phyloP scores from a whole-genome alignment of 1,140 invertebrate genomes.

The Caenorhabditis inopinata region DNA sequence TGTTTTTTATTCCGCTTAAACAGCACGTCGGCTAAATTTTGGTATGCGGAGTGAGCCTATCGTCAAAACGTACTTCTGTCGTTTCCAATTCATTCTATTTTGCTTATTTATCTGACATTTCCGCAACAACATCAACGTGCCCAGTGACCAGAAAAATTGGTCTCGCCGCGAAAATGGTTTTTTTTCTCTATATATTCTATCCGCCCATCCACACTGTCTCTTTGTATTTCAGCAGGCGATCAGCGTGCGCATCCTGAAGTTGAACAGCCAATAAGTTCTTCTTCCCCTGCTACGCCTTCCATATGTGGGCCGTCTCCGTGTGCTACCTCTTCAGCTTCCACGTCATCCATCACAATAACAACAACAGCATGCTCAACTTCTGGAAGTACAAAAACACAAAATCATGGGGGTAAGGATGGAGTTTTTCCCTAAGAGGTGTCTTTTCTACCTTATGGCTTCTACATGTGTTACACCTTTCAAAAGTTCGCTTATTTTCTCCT shows the following conservation, averaged over 20 bases:
- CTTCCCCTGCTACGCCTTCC: slow-evolving; percentile 2
- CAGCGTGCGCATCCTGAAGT: slow-evolving; percentile 63
- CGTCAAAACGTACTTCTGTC: not conserved
- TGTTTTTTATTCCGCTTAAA: too few relatives aligned
- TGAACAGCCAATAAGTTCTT: slow-evolving; percentile 39
- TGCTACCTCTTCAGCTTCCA: not conserved
- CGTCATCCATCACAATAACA: slow-evolving; percentile 8
- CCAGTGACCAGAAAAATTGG: not conserved
- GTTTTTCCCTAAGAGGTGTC: too few relatives aligned
- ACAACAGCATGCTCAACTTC: not conserved
- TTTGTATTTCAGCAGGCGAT: slow-evolving; percentile 57
- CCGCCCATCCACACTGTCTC: not conserved
- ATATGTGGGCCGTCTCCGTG: not conserved
- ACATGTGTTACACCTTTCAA: not conserved
- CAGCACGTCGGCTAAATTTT: too few relatives aligned
- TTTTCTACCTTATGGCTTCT: not conserved
- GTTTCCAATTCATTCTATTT: too few relatives aligned
- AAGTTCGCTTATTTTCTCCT: not conserved
- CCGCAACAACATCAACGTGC: too few relatives aligned
- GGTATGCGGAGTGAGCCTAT: too few relatives aligned
- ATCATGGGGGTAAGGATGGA: not conserved
- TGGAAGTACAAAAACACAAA: not conserved
- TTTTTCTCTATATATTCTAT: not conserved
- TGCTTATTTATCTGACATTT: too few relatives aligned
- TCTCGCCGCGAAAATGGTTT: not conserved